These are phyloP conservation scores for Diloba caeruleocephala DNA, from an alignment of 2,888 invertebrate species.

Conservation along the genomic window DNA sequence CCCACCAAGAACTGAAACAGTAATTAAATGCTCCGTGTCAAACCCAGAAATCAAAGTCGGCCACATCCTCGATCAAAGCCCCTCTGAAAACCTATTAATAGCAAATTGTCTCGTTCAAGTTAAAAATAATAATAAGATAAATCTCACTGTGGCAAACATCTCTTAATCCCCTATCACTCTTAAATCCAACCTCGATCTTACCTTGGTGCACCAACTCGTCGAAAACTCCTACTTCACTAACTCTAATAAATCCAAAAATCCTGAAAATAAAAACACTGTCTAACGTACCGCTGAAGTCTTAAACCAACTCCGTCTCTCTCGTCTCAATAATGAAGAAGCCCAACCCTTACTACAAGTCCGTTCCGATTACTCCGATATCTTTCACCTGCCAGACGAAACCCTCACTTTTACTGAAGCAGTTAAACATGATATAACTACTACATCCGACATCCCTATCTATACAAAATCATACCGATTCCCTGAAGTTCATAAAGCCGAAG, in stretches of 20 bases:
- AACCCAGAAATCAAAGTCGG: conserved; percentile 1
- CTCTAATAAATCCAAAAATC: neutral
- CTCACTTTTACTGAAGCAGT: neutral
- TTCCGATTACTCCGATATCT: conserved; percentile 4
- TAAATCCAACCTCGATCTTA: no score
- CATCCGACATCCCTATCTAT: conserved; percentile 5
- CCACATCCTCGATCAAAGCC: neutral
- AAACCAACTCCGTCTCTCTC: neutral
- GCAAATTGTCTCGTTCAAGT: neutral
- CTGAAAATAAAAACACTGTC: no score
- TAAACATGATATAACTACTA: conserved; percentile 3
- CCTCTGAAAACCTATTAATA: neutral
- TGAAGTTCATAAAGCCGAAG: conserved; percentile 2
- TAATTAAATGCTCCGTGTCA: neutral
- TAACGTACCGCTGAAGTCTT: no score
- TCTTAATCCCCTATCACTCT: no score
- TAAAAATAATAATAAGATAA: neutral
- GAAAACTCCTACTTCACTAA: neutral
- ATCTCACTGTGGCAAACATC: neutral
- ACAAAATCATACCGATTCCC: conserved; percentile 6
- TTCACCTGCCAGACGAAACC: conserved; percentile 1
- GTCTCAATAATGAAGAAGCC: conserved; percentile 3
- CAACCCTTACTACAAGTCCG: neutral
- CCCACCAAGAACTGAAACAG: neutral
- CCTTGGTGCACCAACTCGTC: no score